phyloP scores from a whole-genome alignment of 2,888 invertebrate genomes.

The Alitta virens region DNA sequence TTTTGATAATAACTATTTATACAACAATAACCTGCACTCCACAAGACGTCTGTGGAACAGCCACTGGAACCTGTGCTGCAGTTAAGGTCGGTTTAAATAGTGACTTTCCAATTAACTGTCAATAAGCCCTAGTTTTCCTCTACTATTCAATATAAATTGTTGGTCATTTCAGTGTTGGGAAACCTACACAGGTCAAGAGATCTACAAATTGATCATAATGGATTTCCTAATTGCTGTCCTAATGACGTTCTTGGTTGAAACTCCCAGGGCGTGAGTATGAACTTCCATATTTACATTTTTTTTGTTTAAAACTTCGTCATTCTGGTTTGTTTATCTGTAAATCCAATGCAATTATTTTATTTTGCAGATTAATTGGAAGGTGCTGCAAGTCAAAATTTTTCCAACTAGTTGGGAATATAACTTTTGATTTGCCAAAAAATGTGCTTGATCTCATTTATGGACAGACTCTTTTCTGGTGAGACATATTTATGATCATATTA shows the following conservation, averaged over 20 bases:
- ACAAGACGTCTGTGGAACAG: slow-evolving; percentile 17
- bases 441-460: slow-evolving; percentile 13
- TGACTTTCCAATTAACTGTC: too few relatives aligned
- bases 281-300: background rate
- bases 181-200: slow-evolving; percentile 81
- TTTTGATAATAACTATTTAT: slow-evolving; percentile 17
- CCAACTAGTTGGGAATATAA: background rate
- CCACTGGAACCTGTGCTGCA: slow-evolving; percentile 13
- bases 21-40: slow-evolving; percentile 14
- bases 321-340: too few relatives aligned
- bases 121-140: too few relatives aligned
- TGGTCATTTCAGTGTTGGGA: slow-evolving; percentile 71
- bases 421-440: slow-evolving; percentile 15
- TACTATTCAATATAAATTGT: too few relatives aligned
- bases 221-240: slow-evolving; percentile 73
- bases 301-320: slow-evolving; percentile 17
- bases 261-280: slow-evolving; percentile 67
- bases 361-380: slow-evolving; percentile 5
- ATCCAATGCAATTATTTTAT: too few relatives aligned
- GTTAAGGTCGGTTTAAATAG: slow-evolving; percentile 13
- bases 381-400: slow-evolving; percentile 5
- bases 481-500: background rate
- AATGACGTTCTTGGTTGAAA: slow-evolving; percentile 73
- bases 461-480: slow-evolving; percentile 16
- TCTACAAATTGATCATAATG: slow-evolving; percentile 77